Conservation (phyloP, 2,888 invertebrate genomes). For the Ecliptopera silaceata region DNA sequence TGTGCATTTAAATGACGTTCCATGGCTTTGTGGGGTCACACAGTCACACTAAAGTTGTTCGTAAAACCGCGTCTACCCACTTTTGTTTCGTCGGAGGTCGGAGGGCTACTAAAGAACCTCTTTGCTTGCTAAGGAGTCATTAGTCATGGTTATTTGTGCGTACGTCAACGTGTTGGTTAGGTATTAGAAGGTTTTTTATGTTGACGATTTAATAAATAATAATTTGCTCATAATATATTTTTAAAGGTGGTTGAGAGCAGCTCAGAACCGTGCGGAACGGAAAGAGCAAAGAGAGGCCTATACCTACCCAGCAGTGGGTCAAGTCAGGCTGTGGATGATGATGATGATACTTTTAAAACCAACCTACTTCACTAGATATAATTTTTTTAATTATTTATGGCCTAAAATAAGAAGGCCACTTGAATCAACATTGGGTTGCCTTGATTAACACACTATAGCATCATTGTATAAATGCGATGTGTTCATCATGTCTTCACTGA, state of each 20-base stretch:
- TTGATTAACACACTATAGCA: too few species aligned
- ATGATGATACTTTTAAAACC: neutral
- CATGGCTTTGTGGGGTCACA: slow-evolving; percentile 80
- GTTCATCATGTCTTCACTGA: too few species aligned
- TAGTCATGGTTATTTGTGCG: slow-evolving; percentile 72
- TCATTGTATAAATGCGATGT: too few species aligned
- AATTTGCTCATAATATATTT: too few species aligned
- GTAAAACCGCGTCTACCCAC: slow-evolving; percentile 72
- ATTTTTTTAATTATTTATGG: too few species aligned
- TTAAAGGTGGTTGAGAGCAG: too few species aligned
- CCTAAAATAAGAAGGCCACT: too few species aligned
- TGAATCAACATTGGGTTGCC: too few species aligned
- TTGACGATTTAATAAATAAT: slow-evolving; percentile 13
- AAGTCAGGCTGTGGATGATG: too few species aligned
- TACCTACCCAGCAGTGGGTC: too few species aligned
- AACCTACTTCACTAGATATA: neutral
- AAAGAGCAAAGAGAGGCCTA: too few species aligned
- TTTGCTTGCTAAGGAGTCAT: slow-evolving; percentile 71
- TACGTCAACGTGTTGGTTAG: slow-evolving; percentile 17
- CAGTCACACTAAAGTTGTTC: slow-evolving; percentile 79
- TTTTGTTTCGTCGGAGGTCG: slow-evolving; percentile 62
- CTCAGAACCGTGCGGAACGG: too few species aligned
- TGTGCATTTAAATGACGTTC: slow-evolving; percentile 83
- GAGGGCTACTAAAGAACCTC: slow-evolving; percentile 68
- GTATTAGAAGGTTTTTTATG: slow-evolving; percentile 9